Percentiles rank a stretch among this genome's conserved stretches.
These are phyloP conservation scores for Nothobranchius kuhntae DNA, from an alignment of 2,113 vertebrate genomes.

Conservation along the genomic window DNA sequence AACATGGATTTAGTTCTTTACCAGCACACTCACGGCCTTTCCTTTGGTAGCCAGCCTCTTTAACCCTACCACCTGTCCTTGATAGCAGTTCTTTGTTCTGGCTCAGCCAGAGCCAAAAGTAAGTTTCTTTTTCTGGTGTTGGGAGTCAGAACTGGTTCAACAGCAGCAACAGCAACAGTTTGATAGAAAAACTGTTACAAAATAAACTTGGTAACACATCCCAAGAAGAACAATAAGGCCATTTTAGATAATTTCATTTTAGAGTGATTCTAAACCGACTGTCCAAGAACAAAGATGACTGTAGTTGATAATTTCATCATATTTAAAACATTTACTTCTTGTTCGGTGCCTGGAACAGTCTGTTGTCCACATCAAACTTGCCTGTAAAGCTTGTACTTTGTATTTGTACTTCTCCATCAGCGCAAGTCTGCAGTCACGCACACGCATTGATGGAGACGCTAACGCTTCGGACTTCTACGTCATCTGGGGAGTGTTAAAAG, in stretches of 20 bases:
- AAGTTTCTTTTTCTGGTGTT: too few species aligned
- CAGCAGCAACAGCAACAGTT: not conserved
- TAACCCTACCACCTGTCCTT: too few species aligned
- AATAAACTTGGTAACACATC: not conserved
- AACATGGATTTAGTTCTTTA: too few species aligned
- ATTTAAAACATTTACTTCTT: slow-evolving; percentile 26
- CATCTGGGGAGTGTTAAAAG: too few species aligned
- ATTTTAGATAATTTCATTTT: slow-evolving; percentile 12
- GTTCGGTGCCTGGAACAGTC: slow-evolving; percentile 4
- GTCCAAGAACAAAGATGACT: not conserved
- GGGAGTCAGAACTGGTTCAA: not conserved
- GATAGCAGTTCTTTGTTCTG: not conserved
- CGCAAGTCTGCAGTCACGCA: too few species aligned
- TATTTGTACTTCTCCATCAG: too few species aligned
- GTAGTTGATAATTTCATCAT: slow-evolving; percentile 5
- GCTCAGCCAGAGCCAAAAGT: not conserved
- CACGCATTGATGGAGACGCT: too few species aligned
- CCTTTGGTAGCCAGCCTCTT: too few species aligned
- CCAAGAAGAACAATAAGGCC: slow-evolving; percentile 19
- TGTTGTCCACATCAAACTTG: not conserved
- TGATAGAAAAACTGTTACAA: not conserved
- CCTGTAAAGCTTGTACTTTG: slow-evolving; percentile 26
- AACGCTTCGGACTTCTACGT: too few species aligned
- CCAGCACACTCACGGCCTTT: too few species aligned
- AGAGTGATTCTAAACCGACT: slow-evolving; percentile 37